A percentile compares a stretch with the other conserved stretches of the same genome.
These are phyloP conservation scores for Pherbina coryleti DNA, from an alignment of 2,888 invertebrate species.

Conservation along the genomic window DNA sequence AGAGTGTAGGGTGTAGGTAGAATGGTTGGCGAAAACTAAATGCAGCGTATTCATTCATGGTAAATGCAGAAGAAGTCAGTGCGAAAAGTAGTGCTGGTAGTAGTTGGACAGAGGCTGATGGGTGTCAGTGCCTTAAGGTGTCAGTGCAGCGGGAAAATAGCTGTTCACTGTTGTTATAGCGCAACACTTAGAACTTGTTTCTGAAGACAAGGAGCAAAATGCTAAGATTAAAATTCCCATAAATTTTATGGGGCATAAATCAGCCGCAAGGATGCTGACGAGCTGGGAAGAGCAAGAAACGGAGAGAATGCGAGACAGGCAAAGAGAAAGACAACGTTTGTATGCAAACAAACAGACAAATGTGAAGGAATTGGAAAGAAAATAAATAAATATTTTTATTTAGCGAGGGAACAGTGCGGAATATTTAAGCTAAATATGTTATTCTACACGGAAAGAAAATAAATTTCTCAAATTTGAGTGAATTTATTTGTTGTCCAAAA, in stretches of 20 bases:
- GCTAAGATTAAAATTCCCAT: slow-evolving; percentile 58
- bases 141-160: not conserved
- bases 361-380: not conserved
- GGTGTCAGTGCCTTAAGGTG: not conserved
- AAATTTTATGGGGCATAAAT: slow-evolving; percentile 57
- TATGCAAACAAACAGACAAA: not conserved
- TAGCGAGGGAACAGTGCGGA: too few relatives aligned
- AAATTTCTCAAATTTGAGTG: too few relatives aligned
- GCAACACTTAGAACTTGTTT: slow-evolving; percentile 44
- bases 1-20: not conserved
- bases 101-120: not conserved
- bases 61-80: not conserved
- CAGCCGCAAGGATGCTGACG: slow-evolving; percentile 46
- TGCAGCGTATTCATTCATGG: not conserved
- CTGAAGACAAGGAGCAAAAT: slow-evolving; percentile 51
- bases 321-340: not conserved
- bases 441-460: too few relatives aligned
- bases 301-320: not conserved
- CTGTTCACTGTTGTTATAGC: not conserved
- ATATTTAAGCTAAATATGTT: too few relatives aligned
- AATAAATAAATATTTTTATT: too few relatives aligned
- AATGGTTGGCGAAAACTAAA: not conserved
- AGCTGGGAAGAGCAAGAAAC: not conserved
- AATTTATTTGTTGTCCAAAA: too few relatives aligned
- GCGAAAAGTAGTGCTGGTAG: not conserved